A percentile compares a stretch with the other conserved stretches of the same genome.
Evolutionary conservation across 2,888 invertebrate species (phyloP).

Genomic region (Acleris cristana): DNA sequence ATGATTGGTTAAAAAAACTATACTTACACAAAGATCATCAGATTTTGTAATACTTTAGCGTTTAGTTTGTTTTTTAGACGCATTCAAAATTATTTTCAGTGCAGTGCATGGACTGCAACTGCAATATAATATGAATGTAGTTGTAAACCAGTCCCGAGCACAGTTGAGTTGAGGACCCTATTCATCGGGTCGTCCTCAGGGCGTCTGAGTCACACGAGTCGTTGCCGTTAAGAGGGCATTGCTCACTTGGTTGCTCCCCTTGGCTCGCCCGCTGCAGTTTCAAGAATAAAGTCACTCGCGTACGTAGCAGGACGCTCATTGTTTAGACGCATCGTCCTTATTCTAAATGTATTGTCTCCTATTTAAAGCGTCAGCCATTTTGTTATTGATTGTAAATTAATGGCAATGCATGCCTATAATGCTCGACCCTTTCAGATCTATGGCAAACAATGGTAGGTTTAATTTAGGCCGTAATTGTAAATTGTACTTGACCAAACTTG

Average conservation of each 20-base stretch:
- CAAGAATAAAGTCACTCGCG: constrained; percentile 62
- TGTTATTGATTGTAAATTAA: constrained; percentile 76
- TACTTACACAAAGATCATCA: too few species aligned
- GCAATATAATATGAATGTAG: too few species aligned
- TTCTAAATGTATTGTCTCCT: constrained; percentile 73
- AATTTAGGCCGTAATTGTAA: not conserved
- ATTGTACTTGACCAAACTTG: constrained; percentile 8
- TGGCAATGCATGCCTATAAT: constrained; percentile 51
- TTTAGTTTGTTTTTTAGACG: too few species aligned
- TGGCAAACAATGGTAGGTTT: constrained; percentile 7
- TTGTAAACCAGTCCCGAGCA: constrained; percentile 10
- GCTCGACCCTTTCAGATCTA: constrained; percentile 57
- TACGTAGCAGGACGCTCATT: constrained; percentile 68
- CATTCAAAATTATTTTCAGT: too few species aligned
- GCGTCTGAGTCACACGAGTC: constrained; percentile 77
- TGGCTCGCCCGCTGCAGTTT: constrained; percentile 65
- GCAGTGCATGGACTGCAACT: too few species aligned
- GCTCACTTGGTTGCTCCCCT: constrained; percentile 75
- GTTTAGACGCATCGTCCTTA: constrained; percentile 68
- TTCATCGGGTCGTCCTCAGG: constrained; percentile 73
- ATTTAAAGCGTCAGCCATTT: constrained; percentile 55
- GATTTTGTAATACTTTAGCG: too few species aligned
- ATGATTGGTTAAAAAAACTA: too few species aligned
- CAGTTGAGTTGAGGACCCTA: constrained; percentile 78
- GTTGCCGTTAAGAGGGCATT: constrained; percentile 82